Base-by-base conservation (phyloP, 1,140 invertebrate species). In the Ostrea denselamellosa region DNA sequence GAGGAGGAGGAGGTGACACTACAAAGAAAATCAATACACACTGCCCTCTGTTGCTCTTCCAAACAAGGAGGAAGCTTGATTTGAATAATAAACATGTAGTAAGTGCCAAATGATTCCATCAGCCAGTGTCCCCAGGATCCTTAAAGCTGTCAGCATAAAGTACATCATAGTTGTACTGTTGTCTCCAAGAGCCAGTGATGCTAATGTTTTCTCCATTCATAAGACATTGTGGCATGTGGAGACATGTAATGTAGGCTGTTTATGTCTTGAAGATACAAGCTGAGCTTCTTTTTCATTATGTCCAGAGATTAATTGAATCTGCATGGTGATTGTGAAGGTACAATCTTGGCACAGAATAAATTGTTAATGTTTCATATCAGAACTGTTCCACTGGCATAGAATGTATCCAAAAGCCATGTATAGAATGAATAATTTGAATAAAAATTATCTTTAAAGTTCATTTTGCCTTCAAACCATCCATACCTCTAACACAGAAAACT, bases 21-120 rank as follows among this genome's bases (percentile, higher is more conserved):
- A 77, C 28, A 19, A 7, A 7, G n/a, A 77, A 62, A 77, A 77
- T 77, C 68, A 77, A 77, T 77, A 77, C 14, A 77, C 25, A 77
- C 68, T 77, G 28, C 25, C 68, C 68, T 77, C 68, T 77, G 68
- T 77, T 77, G 68, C 68, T 77, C 8, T 9, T 8, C 68, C 25
- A 77, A 25, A 77, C 22, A 25, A 77, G 25, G 68, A 8, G 22
- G 28, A 77, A 71, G 25, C n/a, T 71, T 25, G 65, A 71, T 71
- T 71, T 71, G 65, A 71, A 71, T 71, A 71, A 71, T 71, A 71
- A 34, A 77, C 68, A 77, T 77, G 68, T 77, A 77, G 28, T 77
- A 77, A 77, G 68, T 77, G 68, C 68, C 68, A 77, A 77, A 77
- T 77, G 22, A 77, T 28, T 77, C 25, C 28, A 25, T 77, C 68